Percentiles rank a stretch among this genome's conserved stretches.
Evolutionary conservation across 2,888 invertebrate genomes (phyloP).

Genomic region (Colostygia pectinataria): DNA sequence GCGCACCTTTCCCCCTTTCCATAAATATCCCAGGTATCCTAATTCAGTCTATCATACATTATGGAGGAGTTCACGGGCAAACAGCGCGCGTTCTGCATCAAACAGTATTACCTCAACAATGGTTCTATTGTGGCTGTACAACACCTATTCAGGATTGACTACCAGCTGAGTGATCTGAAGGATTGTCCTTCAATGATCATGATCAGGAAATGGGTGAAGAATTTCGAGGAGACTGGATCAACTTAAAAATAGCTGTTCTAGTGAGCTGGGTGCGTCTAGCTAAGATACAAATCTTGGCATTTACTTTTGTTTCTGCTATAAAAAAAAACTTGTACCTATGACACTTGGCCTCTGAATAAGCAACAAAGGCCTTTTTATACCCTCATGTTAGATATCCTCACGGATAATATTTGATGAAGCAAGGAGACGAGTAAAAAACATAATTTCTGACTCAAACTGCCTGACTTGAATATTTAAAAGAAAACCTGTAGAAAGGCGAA

Average conservation of each 20-base stretch:
- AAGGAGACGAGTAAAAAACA: no score
- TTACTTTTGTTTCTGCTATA: no score
- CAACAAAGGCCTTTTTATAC: no score
- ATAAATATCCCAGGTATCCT: no score
- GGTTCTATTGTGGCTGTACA: conserved; percentile 13
- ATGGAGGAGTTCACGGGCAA: conserved; percentile 14
- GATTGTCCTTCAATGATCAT: conserved; percentile 9
- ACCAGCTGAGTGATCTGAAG: background rate
- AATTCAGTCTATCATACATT: background rate
- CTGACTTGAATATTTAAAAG: no score
- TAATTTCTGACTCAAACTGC: no score
- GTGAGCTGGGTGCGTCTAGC: no score
- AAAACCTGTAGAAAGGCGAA: conserved; percentile 2
- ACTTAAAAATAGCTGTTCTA: background rate
- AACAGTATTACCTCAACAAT: conserved; percentile 15
- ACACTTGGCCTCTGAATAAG: no score
- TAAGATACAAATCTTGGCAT: no score
- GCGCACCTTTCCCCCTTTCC: background rate
- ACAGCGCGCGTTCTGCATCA: conserved; percentile 12
- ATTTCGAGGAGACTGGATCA: conserved; percentile 9
- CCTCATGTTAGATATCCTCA: no score
- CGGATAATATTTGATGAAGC: no score
- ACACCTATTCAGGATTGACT: conserved; percentile 11
- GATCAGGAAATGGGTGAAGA: conserved; percentile 17
- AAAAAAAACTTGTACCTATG: no score